Conservation (phyloP, 2,888 invertebrate genomes). For the Rosalia funebris region DNA sequence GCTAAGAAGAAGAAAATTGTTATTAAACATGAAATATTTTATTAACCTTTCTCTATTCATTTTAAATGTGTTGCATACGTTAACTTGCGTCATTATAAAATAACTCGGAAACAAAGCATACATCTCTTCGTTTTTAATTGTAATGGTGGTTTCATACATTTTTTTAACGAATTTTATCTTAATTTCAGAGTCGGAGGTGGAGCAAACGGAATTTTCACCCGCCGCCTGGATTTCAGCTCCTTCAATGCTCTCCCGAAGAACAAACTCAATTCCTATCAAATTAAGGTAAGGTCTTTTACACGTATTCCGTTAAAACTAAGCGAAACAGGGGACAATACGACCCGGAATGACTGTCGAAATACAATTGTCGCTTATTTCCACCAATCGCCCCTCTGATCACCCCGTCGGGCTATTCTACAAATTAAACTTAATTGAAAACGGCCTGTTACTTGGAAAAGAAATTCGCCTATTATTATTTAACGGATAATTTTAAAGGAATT, state of each 20-base stretch:
- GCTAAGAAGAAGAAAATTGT: no score
- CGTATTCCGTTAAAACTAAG: background rate
- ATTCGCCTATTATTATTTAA: slow-evolving; percentile 29
- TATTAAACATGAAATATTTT: no score
- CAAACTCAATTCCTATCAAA: slow-evolving; percentile 98
- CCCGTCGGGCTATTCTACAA: slow-evolving; percentile 13
- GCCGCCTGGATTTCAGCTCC: slow-evolving; percentile 92
- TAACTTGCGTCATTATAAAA: no score
- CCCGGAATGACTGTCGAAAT: background rate
- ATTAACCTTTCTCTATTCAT: no score
- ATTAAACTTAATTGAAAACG: slow-evolving; percentile 28
- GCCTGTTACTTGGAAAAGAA: slow-evolving; percentile 25
- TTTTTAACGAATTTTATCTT: background rate
- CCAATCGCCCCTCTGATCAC: slow-evolving; percentile 27
- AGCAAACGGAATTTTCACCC: slow-evolving; percentile 92
- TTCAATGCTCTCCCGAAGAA: slow-evolving; percentile 93
- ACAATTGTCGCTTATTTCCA: slow-evolving; percentile 22
- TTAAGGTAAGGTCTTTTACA: slow-evolving; percentile 79
- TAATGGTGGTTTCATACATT: no score
- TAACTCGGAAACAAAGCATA: no score
- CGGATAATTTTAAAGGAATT: slow-evolving; percentile 27
- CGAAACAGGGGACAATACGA: background rate
- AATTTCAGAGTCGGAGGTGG: slow-evolving; percentile 83
- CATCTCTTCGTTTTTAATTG: no score
- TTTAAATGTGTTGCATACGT: no score